Percentiles rank a stretch among this genome's conserved stretches.
Conservation (phyloP, 2,797 vertebrate species). For the Malurus leucopterus region DNA sequence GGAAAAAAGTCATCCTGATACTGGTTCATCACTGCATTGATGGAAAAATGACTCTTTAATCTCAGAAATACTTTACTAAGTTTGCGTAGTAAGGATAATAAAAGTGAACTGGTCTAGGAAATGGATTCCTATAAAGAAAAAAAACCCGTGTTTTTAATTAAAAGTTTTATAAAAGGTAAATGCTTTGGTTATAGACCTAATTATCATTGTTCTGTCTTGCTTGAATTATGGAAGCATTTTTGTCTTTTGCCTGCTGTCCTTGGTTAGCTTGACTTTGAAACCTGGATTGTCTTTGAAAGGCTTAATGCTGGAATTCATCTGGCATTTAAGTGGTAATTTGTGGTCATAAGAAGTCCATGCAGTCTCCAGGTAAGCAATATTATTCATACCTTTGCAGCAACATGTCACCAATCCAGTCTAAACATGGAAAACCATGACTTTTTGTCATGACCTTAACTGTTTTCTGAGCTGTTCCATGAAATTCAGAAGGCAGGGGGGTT, state of each 20-base stretch:
- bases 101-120: background rate
- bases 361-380: constrained; percentile 52
- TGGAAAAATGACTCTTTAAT: background rate
- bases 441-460: background rate
- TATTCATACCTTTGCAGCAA: constrained; percentile 10
- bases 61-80: background rate
- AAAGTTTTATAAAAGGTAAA: background rate
- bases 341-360: constrained; percentile 25
- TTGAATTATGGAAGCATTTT: background rate
- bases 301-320: constrained; percentile 28
- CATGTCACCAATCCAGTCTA: background rate
- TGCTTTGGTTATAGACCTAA: background rate
- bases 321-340: constrained; percentile 44
- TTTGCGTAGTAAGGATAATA: background rate
- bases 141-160: fast-evolving
- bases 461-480: background rate
- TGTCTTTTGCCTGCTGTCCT: background rate
- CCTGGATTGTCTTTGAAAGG: constrained; percentile 22
- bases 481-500: fast-evolving
- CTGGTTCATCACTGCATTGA: background rate
- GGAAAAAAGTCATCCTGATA: fast-evolving
- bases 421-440: background rate
- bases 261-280: constrained; percentile 31
- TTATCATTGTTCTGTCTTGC: background rate
- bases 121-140: background rate